A percentile compares a stretch with the other conserved stretches of the same genome.
These are phyloP conservation scores for Thecophora atra DNA, from an alignment of 2,888 invertebrate species.

Conservation along the genomic window DNA sequence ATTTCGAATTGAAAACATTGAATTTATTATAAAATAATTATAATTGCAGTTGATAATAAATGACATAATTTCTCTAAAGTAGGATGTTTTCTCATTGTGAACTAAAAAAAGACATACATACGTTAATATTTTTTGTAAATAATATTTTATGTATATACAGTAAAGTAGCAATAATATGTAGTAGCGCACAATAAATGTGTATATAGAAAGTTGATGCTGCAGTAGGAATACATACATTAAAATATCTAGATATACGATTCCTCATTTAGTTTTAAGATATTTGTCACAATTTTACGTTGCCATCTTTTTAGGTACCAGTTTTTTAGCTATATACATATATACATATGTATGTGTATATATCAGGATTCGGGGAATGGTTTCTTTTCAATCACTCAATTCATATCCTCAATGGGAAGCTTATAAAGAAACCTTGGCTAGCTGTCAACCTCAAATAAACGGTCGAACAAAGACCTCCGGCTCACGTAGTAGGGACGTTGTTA, in stretches of 20 bases:
- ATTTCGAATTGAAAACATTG: not conserved
- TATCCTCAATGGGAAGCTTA: too few species aligned
- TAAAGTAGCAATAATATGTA: too few species aligned
- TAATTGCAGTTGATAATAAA: too few species aligned
- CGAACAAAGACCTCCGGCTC: too few species aligned
- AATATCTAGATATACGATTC: not conserved
- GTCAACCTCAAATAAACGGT: too few species aligned
- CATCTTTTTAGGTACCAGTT: slow-evolving; percentile 32
- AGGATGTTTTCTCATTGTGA: not conserved
- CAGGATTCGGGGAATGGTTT: too few species aligned
- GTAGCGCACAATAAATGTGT: slow-evolving; percentile 20
- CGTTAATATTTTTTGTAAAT: slow-evolving; percentile 16
- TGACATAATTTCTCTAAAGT: not conserved
- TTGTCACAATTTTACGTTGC: slow-evolving; percentile 36
- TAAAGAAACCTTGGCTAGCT: too few species aligned
- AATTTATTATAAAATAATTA: slow-evolving; percentile 9
- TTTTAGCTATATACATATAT: not conserved
- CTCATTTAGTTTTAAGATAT: slow-evolving; percentile 22
- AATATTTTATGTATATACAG: slow-evolving; percentile 7
- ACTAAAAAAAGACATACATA: not conserved
- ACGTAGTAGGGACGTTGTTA: too few species aligned
- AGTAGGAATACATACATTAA: slow-evolving; percentile 22
- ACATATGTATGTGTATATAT: not conserved
- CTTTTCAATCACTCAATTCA: too few species aligned
- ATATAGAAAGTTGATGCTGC: slow-evolving; percentile 13